Evolutionary conservation across 2,888 invertebrate genomes (phyloP).

Genomic region (Selenia dentaria): DNA sequence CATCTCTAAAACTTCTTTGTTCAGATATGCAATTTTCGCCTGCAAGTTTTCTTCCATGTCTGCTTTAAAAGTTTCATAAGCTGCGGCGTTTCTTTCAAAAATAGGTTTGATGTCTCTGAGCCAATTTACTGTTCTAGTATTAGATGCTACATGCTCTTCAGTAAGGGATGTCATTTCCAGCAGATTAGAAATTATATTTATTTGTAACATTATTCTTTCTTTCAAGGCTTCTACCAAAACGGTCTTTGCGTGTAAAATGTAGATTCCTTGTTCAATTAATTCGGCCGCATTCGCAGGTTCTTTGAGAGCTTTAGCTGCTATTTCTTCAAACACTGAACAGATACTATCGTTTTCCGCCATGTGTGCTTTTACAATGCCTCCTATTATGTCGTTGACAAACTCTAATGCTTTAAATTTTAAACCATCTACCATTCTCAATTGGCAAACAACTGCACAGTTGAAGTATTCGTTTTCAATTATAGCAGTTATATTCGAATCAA

Average conservation of each 20-base stretch:
- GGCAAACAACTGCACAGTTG: conserved; percentile 85
- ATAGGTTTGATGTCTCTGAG: conserved; percentile 91
- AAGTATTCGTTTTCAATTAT: conserved; percentile 89
- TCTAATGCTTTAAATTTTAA: conserved; percentile 84
- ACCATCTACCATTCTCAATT: conserved; percentile 86
- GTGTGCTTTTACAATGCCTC: conserved; percentile 86
- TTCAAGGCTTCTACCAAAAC: conserved; percentile 88
- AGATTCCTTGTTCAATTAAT: conserved; percentile 91
- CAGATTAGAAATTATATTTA: conserved; percentile 87
- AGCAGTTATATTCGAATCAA: conserved; percentile 84
- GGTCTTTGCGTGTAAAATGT: conserved; percentile 92
- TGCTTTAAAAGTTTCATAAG: conserved; percentile 92
- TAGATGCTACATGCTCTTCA: conserved; percentile 90
- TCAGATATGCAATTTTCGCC: conserved; percentile 88
- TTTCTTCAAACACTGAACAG: conserved; percentile 88
- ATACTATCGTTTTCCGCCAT: conserved; percentile 87
- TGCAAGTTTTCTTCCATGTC: conserved; percentile 93
- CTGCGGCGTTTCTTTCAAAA: conserved; percentile 91
- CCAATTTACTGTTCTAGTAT: conserved; percentile 94
- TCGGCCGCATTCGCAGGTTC: conserved; percentile 92
- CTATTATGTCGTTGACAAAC: conserved; percentile 86
- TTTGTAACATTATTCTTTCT: conserved; percentile 87
- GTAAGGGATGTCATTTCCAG: conserved; percentile 91
- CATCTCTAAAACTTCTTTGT: conserved; percentile 88
- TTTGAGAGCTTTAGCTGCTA: conserved; percentile 87